These are phyloP conservation scores for Himalopsyche phryganea DNA, from an alignment of 1,140 invertebrate genomes.

Conservation along the genomic window DNA sequence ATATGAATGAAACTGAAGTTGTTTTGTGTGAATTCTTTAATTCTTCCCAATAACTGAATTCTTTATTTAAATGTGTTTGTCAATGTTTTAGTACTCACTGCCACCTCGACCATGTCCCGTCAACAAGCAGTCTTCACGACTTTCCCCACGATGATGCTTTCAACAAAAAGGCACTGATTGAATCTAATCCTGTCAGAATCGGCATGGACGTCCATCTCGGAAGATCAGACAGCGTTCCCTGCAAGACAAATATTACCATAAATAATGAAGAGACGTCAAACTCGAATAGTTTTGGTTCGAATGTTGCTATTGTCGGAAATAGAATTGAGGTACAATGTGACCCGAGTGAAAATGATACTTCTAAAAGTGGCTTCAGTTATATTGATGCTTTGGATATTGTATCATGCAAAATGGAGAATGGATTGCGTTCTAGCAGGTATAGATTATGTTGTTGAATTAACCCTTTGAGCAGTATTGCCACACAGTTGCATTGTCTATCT, in stretches of 20 bases:
- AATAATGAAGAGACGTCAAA: constrained; percentile 43
- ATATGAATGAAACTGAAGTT: too few relatives aligned
- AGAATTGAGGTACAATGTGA: constrained; percentile 69
- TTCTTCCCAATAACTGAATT: background rate
- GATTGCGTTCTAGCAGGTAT: constrained; percentile 46
- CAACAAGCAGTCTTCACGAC: background rate
- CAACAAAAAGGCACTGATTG: constrained; percentile 30
- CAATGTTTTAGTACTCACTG: too few relatives aligned
- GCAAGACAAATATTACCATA: constrained; percentile 4
- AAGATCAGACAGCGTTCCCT: constrained; percentile 19
- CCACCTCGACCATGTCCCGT: constrained; percentile 2
- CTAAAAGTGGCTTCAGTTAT: constrained; percentile 34
- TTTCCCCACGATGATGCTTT: constrained; percentile 24
- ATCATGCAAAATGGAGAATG: constrained; percentile 66
- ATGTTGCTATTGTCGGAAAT: constrained; percentile 78
- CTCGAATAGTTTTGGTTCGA: constrained; percentile 74
- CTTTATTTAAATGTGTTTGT: background rate
- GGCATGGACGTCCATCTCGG: constrained; percentile 29
- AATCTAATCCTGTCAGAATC: constrained; percentile 21
- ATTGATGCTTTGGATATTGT: constrained; percentile 59
- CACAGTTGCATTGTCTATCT: too few relatives aligned
- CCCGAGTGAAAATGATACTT: constrained; percentile 34
- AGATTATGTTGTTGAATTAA: background rate
- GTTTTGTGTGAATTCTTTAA: background rate
- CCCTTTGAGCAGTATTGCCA: too few relatives aligned